phyloP scores from a whole-genome alignment of 2,888 invertebrate species.

The Hydrotaea cyrtoneurina region DNA sequence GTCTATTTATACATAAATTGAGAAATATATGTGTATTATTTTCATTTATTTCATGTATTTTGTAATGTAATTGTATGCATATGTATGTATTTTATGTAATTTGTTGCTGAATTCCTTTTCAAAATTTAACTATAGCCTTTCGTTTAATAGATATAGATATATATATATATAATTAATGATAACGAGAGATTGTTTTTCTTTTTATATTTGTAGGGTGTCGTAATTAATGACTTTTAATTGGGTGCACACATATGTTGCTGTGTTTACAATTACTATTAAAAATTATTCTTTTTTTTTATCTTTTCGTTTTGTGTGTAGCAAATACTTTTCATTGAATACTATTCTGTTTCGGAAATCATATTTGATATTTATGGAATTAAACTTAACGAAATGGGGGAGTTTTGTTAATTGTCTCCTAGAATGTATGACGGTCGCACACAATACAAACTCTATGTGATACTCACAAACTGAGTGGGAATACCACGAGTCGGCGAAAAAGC shows the following conservation, averaged over 20 bases:
- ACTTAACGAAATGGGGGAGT: not conserved
- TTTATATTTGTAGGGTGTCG: constrained; percentile 39
- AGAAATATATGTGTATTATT: constrained; percentile 29
- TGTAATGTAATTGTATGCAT: constrained; percentile 20
- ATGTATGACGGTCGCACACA: too few relatives aligned
- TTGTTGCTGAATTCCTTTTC: constrained; percentile 36
- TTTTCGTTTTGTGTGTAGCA: constrained; percentile 1
- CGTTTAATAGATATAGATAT: constrained; percentile 21
- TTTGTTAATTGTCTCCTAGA: not conserved
- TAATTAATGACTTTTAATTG: constrained; percentile 48
- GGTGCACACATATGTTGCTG: constrained; percentile 19
- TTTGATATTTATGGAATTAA: not conserved
- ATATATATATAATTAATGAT: constrained; percentile 46
- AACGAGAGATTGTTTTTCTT: constrained; percentile 35
- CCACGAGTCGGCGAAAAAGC: too few relatives aligned
- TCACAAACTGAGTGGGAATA: not conserved
- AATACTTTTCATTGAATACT: constrained; percentile 14
- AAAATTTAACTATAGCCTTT: constrained; percentile 56
- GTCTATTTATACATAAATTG: constrained; percentile 43
- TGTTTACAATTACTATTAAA: constrained; percentile 28
- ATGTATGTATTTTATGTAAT: constrained; percentile 16
- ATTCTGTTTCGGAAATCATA: constrained; percentile 12
- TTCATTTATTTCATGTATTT: constrained; percentile 27
- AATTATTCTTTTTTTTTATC: constrained; percentile 8
- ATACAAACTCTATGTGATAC: constrained; percentile 3